Conservation (phyloP, 2,888 invertebrate genomes). For the Tiliacea citrago region DNA sequence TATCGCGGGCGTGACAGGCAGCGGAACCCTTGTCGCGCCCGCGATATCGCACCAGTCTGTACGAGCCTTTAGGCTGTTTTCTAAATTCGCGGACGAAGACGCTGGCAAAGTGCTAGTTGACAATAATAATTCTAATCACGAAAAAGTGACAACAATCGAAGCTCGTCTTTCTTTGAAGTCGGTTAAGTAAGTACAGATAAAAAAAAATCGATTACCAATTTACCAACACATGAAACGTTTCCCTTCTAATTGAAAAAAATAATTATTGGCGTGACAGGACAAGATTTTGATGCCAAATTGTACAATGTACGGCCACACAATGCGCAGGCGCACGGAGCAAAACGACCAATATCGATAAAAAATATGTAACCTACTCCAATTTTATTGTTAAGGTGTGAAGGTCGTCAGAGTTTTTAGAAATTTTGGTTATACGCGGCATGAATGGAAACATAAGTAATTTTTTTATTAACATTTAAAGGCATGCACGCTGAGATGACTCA, state of each 20-base stretch:
- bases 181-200: not conserved
- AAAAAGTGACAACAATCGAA: too few relatives aligned
- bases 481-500: too few relatives aligned
- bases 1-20: too few relatives aligned
- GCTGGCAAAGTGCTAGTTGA: too few relatives aligned
- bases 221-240: conserved; percentile 1
- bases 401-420: conserved; percentile 7
- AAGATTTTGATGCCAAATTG: conserved; percentile 3
- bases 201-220: not conserved
- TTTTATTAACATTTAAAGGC: too few relatives aligned
- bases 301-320: conserved; percentile 16
- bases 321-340: conserved; percentile 20
- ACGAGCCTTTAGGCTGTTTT: too few relatives aligned
- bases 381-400: conserved; percentile 24
- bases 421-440: not conserved
- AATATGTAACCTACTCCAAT: conserved; percentile 17
- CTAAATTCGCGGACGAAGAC: too few relatives aligned
- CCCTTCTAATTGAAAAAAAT: not conserved
- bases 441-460: not conserved
- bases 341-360: conserved; percentile 34
- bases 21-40: too few relatives aligned
- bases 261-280: conserved; percentile 16
- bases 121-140: too few relatives aligned
- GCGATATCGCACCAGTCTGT: too few relatives aligned
- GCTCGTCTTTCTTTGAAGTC: too few relatives aligned